A percentile compares a stretch with the other conserved stretches of the same genome.
These are phyloP conservation scores for Sula dactylatra DNA, from an alignment of 2,113 vertebrate genomes.

Conservation along the genomic window DNA sequence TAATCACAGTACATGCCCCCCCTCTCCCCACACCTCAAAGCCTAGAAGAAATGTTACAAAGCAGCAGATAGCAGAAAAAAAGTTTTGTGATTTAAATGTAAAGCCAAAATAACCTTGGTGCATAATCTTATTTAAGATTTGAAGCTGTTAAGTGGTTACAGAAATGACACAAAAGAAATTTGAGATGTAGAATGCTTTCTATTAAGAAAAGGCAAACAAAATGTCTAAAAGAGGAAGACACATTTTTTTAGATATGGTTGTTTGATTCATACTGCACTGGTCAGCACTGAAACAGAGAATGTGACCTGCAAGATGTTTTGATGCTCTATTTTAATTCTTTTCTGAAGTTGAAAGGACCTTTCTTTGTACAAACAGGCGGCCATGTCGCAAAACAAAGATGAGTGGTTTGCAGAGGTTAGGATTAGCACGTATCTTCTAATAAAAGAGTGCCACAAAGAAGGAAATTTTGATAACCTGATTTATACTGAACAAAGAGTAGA, in stretches of 20 bases:
- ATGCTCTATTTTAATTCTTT: not conserved
- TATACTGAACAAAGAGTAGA: not conserved
- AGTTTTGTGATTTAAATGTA: not conserved
- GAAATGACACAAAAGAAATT: not conserved
- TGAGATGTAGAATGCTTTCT: not conserved
- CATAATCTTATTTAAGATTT: not conserved
- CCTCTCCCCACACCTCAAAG: not conserved
- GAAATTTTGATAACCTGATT: not conserved
- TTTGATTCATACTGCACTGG: not conserved
- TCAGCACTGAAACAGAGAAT: not conserved
- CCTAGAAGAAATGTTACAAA: not conserved
- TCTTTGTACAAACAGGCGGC: not conserved
- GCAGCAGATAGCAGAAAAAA: not conserved
- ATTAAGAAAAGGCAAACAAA: not conserved
- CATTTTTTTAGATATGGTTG: not conserved
- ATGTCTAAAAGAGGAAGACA: not conserved
- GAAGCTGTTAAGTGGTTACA: not conserved
- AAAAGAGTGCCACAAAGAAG: not conserved
- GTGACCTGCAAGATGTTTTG: not conserved
- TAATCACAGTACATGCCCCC: not conserved
- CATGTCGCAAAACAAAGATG: not conserved
- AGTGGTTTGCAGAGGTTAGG: not conserved
- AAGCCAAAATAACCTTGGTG: not conserved
- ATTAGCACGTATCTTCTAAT: not conserved
- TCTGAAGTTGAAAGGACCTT: not conserved